These are phyloP conservation scores for Sebastes vulpes DNA, from an alignment of 2,797 vertebrate species.

Conservation along the genomic window DNA sequence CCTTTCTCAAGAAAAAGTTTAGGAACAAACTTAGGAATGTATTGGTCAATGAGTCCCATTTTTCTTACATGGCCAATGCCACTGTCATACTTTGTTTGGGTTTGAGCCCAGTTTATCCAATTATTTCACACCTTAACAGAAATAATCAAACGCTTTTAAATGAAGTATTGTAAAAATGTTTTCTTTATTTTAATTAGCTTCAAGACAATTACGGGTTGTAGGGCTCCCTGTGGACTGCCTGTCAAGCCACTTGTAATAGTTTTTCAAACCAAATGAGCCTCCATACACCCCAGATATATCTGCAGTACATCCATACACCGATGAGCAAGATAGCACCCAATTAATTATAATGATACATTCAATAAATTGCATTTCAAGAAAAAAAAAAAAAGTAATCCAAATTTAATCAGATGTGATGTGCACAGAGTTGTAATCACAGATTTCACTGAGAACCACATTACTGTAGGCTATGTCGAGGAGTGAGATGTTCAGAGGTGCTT, in stretches of 20 bases:
- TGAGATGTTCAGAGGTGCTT: slow-evolving; percentile 42
- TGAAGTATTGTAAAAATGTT: neutral
- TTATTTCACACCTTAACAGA: neutral
- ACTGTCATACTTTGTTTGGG: neutral
- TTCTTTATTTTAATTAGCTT: slow-evolving; percentile 32
- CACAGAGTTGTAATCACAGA: slow-evolving; percentile 42
- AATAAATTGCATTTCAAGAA: slow-evolving; percentile 29
- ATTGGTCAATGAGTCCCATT: neutral
- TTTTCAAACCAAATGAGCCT: slow-evolving; percentile 41
- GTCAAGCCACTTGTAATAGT: slow-evolving; percentile 40
- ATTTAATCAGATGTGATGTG: slow-evolving; percentile 46
- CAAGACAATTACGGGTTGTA: neutral
- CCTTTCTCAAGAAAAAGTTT: neutral
- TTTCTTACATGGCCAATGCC: neutral
- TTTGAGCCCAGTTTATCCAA: neutral
- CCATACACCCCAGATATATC: slow-evolving; percentile 19
- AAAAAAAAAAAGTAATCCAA: neutral
- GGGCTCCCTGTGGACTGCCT: slow-evolving; percentile 11
- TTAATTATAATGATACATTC: slow-evolving; percentile 64
- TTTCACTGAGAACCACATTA: neutral
- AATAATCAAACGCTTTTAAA: neutral
- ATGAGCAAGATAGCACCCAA: slow-evolving; percentile 40
- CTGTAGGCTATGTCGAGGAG: neutral
- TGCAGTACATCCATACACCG: slow-evolving; percentile 16
- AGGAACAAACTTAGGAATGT: no score